Evolutionary conservation across 2,113 vertebrate species (phyloP).

Genomic region (Triplophysa tibetana): DNA sequence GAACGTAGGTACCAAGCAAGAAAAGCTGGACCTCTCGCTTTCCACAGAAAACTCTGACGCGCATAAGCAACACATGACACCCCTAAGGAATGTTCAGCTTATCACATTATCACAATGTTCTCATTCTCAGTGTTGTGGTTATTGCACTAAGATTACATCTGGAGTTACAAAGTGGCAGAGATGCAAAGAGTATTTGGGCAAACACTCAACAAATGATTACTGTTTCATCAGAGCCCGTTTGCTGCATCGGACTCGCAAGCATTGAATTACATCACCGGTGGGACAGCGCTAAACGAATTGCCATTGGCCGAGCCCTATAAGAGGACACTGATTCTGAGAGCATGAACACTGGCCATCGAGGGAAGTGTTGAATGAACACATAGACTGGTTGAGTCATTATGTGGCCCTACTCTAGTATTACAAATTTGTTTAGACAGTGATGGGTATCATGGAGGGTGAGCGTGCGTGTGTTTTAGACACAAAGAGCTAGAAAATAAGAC

Average conservation of each 20-base stretch:
- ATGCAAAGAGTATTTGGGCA: constrained; percentile 11
- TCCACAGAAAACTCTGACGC: background rate
- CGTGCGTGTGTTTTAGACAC: background rate
- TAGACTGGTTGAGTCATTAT: constrained; percentile 16
- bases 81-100: constrained; percentile 11
- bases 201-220: constrained; percentile 23
- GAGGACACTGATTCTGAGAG: constrained; percentile 21
- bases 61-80: constrained; percentile 1
- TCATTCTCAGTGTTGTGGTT: constrained; percentile 22
- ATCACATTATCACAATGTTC: constrained; percentile 24
- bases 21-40: background rate
- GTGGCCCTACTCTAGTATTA: constrained; percentile 10
- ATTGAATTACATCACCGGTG: constrained; percentile 44
- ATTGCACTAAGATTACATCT: constrained; percentile 25
- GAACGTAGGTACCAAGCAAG: no score
- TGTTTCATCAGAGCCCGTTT: constrained; percentile 34
- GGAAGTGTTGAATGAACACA: constrained; percentile 47
- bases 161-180: background rate
- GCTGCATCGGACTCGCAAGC: background rate
- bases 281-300: constrained; percentile 44
- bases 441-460: constrained; percentile 19
- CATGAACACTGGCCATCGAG: constrained; percentile 33
- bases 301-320: constrained; percentile 16
- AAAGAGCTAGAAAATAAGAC: constrained; percentile 6
- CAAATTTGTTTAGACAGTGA: constrained; percentile 41